Evolutionary conservation across 2,888 invertebrate species (phyloP).

Genomic region (Pedicia rivosa): DNA sequence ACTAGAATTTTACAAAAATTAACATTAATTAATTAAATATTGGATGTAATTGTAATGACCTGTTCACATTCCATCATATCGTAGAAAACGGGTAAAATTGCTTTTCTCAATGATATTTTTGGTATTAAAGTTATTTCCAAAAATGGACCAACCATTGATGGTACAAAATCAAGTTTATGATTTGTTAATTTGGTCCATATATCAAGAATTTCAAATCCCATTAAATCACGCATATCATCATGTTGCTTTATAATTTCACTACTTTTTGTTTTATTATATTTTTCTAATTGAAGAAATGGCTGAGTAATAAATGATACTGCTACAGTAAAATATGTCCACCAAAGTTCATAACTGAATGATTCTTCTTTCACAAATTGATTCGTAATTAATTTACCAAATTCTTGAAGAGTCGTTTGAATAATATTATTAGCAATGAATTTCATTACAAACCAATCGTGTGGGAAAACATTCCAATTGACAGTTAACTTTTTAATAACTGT

Average conservation of each 20-base stretch:
- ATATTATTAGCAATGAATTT: conserved; percentile 78
- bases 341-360: conserved; percentile 61
- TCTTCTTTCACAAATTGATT: conserved; percentile 61
- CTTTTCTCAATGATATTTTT: conserved; percentile 68
- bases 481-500: conserved; percentile 32
- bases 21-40: no score
- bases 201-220: conserved; percentile 81
- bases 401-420: conserved; percentile 68
- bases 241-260: conserved; percentile 64
- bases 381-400: conserved; percentile 73
- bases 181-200: conserved; percentile 85
- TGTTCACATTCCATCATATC: conserved; percentile 92
- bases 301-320: conserved; percentile 70
- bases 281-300: conserved; percentile 62
- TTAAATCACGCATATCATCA: conserved; percentile 80
- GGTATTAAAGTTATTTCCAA: conserved; percentile 85
- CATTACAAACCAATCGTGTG: conserved; percentile 81
- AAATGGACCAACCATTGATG: conserved; percentile 85
- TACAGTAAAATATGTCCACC: conserved; percentile 64
- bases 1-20: no score
- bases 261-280: conserved; percentile 63
- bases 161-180: conserved; percentile 76
- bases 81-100: conserved; percentile 82
- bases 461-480: conserved; percentile 40
- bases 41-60: conserved; percentile 19